Base-by-base conservation (phyloP, 2,888 invertebrate genomes). In the Coleophora deauratella region DNA sequence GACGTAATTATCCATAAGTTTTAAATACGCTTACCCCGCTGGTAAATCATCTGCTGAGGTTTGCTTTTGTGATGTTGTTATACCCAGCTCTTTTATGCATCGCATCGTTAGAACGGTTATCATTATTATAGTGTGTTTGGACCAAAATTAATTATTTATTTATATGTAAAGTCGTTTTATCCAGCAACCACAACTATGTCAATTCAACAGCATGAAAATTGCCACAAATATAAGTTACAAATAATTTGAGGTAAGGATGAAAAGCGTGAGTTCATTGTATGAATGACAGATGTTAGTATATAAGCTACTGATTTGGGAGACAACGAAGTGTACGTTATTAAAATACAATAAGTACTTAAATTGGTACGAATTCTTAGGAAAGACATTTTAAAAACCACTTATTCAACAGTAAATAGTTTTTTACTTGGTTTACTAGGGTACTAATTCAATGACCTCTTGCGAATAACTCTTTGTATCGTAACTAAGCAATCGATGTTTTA, bases 1-100 rank as follows among this genome's bases (percentile, higher is more conserved):
- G 84, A 85, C 84, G 84, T 84, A 85, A 85, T 81, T 82, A 79
- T 77, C 84, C 80, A 82, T 84, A 82, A 79, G 72, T 71, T 79
- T 77, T 72, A 66, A 76, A 71, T 67, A 67, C 72, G 71, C 74
- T 74, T 72, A 67, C 71, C 72, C 68, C 66, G 50, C 53, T 58
- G 61, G 64, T 63, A 66, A 65, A 59, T 62, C 58, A 69, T 69
- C 62, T 62, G 68, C 72, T 72, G 61, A 68, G 60, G 56, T 71
- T 78, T 77, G 50, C 51, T 75, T 79, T 77, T 71, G 66, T 73
- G 73, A 66, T 73, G 74, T 72, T 71, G 71, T 75, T 72, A n/a
- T n/a, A 66, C 61, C 68, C 70, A 61, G 72, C 71, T 75, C 72
- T 43, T 51, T 72, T 71, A 45, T 11, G 33, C 57, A 58, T 71